Base-by-base conservation (phyloP, 2,888 invertebrate genomes). In the Sminthurinus aureus region DNA sequence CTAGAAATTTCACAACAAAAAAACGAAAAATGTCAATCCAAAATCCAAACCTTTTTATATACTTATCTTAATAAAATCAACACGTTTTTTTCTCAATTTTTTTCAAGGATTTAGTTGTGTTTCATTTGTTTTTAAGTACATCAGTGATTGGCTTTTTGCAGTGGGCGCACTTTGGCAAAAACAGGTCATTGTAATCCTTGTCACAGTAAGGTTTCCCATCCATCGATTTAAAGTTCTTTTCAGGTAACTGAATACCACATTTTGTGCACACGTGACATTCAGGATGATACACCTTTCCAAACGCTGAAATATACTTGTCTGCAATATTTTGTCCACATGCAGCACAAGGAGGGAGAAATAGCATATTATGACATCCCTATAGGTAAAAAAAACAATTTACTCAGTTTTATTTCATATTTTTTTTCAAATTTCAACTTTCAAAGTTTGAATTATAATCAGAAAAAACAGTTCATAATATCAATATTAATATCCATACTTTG, bases 211-310 rank as follows among this genome's bases (percentile, higher is more conserved):
- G 87, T 66, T 87, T 84, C 12, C 85, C 87, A 84, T 83, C 85
- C 52, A 87, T 85, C 79, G 87, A 87, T 15, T 83, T 80, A 66
- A 78, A 85, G 22, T 69, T 69, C 18, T n/a, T 20, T 69, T 22
- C n/a, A n/a, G 69, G 22, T 69, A 69, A 20, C 11, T 11, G n/a
- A n/a, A 69, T 22, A n/a, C 20, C 22, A 20, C 69, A 69, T 69
- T 69, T 69, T 69, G 69, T 69, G n/a, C 69, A 64, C 15, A 64
- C n/a, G 3, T n/a, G 15, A n/a, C 71, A 71, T 20, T 86, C 88
- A 50, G 85, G 84, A 84, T 87, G 86, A 86, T 86, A 88, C 85
- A 88, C 86, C 83, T 87, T 86, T 58, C 87, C 88, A 80, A 88
- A 51, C 12, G 87, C 87, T 71, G 82, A 86, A 58, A 87, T 83